A percentile compares a stretch with the other conserved stretches of the same genome.
phyloP scores from a whole-genome alignment of 2,113 vertebrate genomes.

The Gracilinanus agilis region DNA sequence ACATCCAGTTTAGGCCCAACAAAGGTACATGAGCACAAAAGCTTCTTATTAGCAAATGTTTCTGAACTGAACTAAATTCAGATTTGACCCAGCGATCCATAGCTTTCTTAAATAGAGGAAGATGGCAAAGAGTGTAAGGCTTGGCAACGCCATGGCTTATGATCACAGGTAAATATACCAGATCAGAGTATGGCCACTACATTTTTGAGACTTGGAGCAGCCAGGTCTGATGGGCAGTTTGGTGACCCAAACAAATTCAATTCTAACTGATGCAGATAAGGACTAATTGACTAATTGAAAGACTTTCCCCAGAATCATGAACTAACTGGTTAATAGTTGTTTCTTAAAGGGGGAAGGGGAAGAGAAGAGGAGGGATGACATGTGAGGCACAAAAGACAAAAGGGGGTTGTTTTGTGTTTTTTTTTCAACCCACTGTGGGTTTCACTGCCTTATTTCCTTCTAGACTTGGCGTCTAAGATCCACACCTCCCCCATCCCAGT shows the following conservation, averaged over 20 bases:
- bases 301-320: background rate
- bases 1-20: slow-evolving; percentile 32
- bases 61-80: background rate
- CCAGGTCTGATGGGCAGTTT: background rate
- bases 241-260: background rate
- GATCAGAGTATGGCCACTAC: background rate
- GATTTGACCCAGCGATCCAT: background rate
- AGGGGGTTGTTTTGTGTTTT: background rate
- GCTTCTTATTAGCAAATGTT: slow-evolving; percentile 31
- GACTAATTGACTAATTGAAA: background rate
- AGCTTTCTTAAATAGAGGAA: slow-evolving; percentile 22
- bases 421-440: background rate
- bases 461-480: background rate
- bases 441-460: background rate
- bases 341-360: background rate
- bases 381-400: background rate
- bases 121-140: slow-evolving; percentile 25
- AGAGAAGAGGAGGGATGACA: background rate
- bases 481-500: background rate
- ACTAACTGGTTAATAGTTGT: background rate
- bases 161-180: slow-evolving; percentile 13
- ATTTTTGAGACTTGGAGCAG: background rate
- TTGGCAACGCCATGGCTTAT: slow-evolving; percentile 49
- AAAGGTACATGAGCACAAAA: slow-evolving; percentile 28
- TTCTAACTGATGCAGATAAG: background rate